Base-by-base conservation (phyloP, 1,140 invertebrate species). In the Bombus soroeensis region DNA sequence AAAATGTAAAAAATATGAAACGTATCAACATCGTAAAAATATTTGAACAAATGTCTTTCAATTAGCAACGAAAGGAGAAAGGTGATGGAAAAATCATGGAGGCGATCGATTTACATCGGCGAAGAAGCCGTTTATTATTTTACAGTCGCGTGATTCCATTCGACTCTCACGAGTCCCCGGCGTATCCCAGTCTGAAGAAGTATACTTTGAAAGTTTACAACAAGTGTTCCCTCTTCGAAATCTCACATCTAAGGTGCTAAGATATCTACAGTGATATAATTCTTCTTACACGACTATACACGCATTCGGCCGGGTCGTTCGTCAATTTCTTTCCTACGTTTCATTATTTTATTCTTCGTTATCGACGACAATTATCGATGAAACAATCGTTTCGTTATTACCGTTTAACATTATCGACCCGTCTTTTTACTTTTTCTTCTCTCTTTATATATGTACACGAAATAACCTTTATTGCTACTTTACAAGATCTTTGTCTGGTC, bases 241-340 rank as follows among this genome's bases (percentile, higher is more conserved):
- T 90, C 84, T 93, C 93, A 93, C 91, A 93, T 94, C 92, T 91
- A 93, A 93, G 90, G 92, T 94, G 93, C 93, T 94, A 94, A 90
- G 85, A 92, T 95, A 94, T 94, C 93, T 94, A 95, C 94, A 95
- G 93, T 95, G 94, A 94, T 93, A 94, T 93, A 93, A 80, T 92
- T 92, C 79, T 89, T 70, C 79, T 89, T 90, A 87, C 62, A 87
- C 70, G 77, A 79, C 72, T 87, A 90, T 80, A 84, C 86, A 91
- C 81, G 87, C 53, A 80, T 79, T 77, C 77, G 73, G 74, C 47
- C 76, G 80, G 77, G 77, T 83, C 66, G 72, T 71, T 83, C 32
- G 37, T 68, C 39, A 39, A 76, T 76, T 77, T 32, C 34, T 37
- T 37, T n/a, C 6, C 57, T 76, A 53, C 47, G 47, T 53, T 22